Evolutionary conservation across 2,888 invertebrate genomes (phyloP), one percentile per base, ranked within the genome.

Genomic region (Sarcophaga caerulescens): DNA sequence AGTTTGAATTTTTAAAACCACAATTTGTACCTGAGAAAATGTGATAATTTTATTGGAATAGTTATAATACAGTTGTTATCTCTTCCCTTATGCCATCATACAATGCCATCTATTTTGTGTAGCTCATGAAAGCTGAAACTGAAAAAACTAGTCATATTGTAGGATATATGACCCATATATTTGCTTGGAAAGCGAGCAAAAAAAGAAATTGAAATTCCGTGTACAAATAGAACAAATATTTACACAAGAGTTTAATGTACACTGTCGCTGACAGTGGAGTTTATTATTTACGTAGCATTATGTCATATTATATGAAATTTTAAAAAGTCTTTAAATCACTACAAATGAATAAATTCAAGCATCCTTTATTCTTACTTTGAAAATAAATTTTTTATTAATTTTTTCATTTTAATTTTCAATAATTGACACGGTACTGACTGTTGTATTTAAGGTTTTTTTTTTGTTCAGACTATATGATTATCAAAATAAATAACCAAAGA

Each of bases 201-300:
- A 44, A 6, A 47, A 35, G 35, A 35, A 35, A 4, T 63, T 6
- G 25, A 70, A 79, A 63, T 59, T 47, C 63, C 44, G 19, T 63
- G 63, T 35, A 62, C 45, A 75, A 59, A 71, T 8, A 52, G 25
- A 35, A 14, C 52, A 59, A 60, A 77, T 73, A 83, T 84, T 84
- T 84, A 17, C 75, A 65, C 47, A 65, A 25, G 70, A 74, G 69
- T 74, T 83, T 63, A 74, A 74, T 78, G 60, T 78, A 21, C 21
- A 83, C 23, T 19, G 14, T 47, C 3, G 10, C 8, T 19, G 14
- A 68, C 12, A 60, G 44, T 71, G 44, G 21, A 47, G 10, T 35
- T 44, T n/a, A 60, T 19, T 10, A n/a, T 60, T n/a, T 17, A 21
- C 21, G 21, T 21, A 60, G 21, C 11, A 21, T 60, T n/a, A 52